Evolutionary conservation across 2,113 vertebrate species (phyloP), one percentile per base, ranked within the genome.

Genomic region (Thryonomys swinderianus): DNA sequence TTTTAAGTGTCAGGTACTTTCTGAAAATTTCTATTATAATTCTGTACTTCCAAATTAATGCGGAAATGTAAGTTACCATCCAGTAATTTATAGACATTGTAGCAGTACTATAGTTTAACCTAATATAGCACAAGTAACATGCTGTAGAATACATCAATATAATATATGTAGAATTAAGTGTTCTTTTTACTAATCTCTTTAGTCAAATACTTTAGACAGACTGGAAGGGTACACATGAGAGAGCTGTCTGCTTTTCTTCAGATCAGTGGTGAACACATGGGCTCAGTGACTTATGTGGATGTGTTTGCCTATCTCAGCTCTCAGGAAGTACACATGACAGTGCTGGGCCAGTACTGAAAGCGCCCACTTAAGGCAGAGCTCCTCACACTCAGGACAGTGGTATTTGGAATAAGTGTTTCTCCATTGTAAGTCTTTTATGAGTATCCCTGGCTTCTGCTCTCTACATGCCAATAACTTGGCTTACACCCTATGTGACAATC

Each of bases 181-280:
- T 12, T 94, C 82, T 78, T 89, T 89, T 69, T 85, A 53, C 16
- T 78, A 51, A 80, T 81, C 3, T 78, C 7, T 94, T 94, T 74
- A 78, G n/a, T n/a, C 79, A 83, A 64, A 27, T 88, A 84, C 73
- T 93, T 69, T 81, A 78, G 21, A 7, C 18, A 53, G 10, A 61
- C 48, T 34, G 13, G 48, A 69, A 90, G n/a, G 89, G 86, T 89
- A 53, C 20, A 21, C 25, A 71, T 53, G 42, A 40, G 12, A 71
- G 30, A 85, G 27, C 84, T 53, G 88, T 66, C 2, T 59, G 16
- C 94, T 27, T 84, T 80, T 84, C 8, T 80, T 74, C 74, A 93
- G 4, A 7, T 80, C 4, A 27, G 48, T 53, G 9, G 2, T 91
- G 73, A 25, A n/a, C 23, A 59, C 20, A 45, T 5, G 73, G 30